Base-by-base conservation (phyloP, 2,888 invertebrate species). In the Mythimna pallens region DNA sequence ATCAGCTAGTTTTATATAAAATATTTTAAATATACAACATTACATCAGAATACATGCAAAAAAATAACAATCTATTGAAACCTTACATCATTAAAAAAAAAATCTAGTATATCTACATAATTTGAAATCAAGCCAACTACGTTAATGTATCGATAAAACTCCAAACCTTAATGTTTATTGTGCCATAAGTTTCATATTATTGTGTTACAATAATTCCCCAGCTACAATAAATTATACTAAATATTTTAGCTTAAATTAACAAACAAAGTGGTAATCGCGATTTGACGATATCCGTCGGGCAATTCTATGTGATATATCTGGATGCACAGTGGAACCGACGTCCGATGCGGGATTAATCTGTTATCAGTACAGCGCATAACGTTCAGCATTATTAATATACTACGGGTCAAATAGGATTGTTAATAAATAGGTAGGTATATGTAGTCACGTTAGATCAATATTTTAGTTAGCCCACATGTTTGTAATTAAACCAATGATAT, bases 291-390 rank as follows among this genome's bases (percentile, higher is more conserved):
- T 59, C 66, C 59, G 6, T 22, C 40, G 36, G 36, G 25, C 59
- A 65, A 61, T 50, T 22, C 68, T 43, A 30, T 54, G 17, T 77
- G 68, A 72, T 83, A 74, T 83, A 82, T 72, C 34, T 62, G 36
- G 47, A 25, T 62, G 67, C 65, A 64, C 54, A 69, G 30, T 58
- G 73, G 63, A 65, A 77, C 81, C 76, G 63, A 58, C 71, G 70
- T 66, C 61, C 76, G 61, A 85, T 85, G 77, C 77, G 83, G 84
- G 86, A 77, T 77, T 85, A 85, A 83, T 85, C 77, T 66, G 84
- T 85, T 85, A 85, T 85, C 84, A 74, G 77, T 64, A 61, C 59
- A 34, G 47, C 50, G 52, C 84, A 85, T 82, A 82, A 63, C 64
- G 65, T 59, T 54, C 63, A 52, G 55, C 22, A 68, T 76, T 82